Base-by-base conservation (phyloP, 2,888 invertebrate species). In the Tubulanus polymorphus region DNA sequence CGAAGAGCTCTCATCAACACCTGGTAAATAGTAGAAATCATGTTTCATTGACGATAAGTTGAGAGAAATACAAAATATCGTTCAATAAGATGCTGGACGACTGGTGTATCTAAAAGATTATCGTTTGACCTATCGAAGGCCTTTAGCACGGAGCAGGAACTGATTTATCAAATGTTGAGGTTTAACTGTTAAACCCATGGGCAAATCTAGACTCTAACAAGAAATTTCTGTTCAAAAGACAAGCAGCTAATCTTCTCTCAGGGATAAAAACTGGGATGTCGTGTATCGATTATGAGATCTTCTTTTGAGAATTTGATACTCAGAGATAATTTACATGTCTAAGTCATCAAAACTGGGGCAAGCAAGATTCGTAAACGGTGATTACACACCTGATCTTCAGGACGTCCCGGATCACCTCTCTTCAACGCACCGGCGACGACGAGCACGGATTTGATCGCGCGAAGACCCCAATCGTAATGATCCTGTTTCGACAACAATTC, bases 341-440 rank as follows among this genome's bases (percentile, higher is more conserved):
- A 35, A 12, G 35, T 35, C 35, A 12, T 35, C 15, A 15, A 46
- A 46, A 46, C 18, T n/a, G 12, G 18, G 20, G 12, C 46, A 20
- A n/a, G 10, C 10, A 10, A 46, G n/a, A 46, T 12, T n/a, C n/a
- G 15, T 30, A n/a, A n/a, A n/a, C n/a, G n/a, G n/a, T n/a, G n/a
- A n/a, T n/a, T n/a, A 47, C 28, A 30, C 1, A 94, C 94, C 83
- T 96, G 92, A 81, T 96, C 95, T 82, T 96, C 95, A 0, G 95
- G 93, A 66, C 94, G 85, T 1, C 89, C 92, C 1, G 91, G 93
- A 79, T 96, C 95, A 41, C 91, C 90, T 74, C 96, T 72, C 69
- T 95, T 95, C 47, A 96, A 82, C 18, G 94, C 91, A 32, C 95
- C 95, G 55, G 95, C 96, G 10, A 96, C 94, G 0, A 95, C 94